Evolutionary conservation across 2,888 invertebrate species (phyloP), one percentile per base, ranked within the genome.

Genomic region (Pterostichus madidus): DNA sequence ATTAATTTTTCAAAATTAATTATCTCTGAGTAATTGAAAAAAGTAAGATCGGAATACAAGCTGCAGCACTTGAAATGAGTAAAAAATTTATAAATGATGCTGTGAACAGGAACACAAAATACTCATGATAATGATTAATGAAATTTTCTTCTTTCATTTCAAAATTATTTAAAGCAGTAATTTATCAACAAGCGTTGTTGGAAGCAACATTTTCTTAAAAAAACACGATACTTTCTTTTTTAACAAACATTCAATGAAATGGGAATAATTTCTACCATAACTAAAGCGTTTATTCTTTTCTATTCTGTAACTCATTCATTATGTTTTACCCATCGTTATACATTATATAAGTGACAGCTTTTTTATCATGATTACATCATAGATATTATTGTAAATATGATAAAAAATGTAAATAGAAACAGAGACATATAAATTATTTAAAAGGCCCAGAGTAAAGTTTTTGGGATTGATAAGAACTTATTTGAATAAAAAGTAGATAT

Each of bases 151-250:
- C 39, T 80, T 73, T 71, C 71, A 68, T 80, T 80, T 80, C 80
- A 80, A 56, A 80, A 73, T 52, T 80, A 71, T 71, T 80, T 73
- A 35, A 73, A 71, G 53, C 56, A 53, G 80, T 80, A 80, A 80
- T 80, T 80, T 80, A 80, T 80, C 80, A 80, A 78, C 17, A n/a
- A 24, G 5, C 46, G 49, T 52, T 46, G 73, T 52, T 17, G 79
- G 31, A 31, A 71, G 68, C 44, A 64, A 64, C 35, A 35, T 64
- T 39, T 64, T 64, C 35, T 64, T 61, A n/a, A 0, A 49, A 49
- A 49, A 49, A 4, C 49, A 49, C 5, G 13, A 13, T n/a, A 31
- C 32, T 64, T 64, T 31, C 59, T 59, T 49, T 49, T 49, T 49
- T 11, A 13, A 49, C 10, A 49, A 49, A 49, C 49, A 49, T 49